These are phyloP conservation scores for Ramphastos sulfuratus DNA, from an alignment of 2,113 vertebrate species.

Conservation along the genomic window DNA sequence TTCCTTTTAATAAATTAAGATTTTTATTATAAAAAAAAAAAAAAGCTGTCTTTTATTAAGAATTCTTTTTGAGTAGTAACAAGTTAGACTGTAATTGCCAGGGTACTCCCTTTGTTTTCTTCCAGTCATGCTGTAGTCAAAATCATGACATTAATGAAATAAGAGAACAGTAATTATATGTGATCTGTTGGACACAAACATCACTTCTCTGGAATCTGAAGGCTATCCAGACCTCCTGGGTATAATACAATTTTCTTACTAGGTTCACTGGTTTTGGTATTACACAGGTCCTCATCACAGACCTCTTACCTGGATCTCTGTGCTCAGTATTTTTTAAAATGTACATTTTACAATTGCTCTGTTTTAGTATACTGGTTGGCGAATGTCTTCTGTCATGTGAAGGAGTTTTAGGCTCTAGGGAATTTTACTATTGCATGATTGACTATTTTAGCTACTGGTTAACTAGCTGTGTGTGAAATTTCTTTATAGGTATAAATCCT, in stretches of 20 bases:
- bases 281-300: not conserved
- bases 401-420: not conserved
- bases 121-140: not conserved
- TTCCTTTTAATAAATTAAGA: not conserved
- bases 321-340: not conserved
- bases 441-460: not conserved
- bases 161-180: constrained; percentile 5
- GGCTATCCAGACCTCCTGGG: not conserved
- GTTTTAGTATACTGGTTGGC: not conserved
- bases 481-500: not conserved
- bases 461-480: not conserved
- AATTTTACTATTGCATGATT: not conserved
- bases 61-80: not conserved
- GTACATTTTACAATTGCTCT: not conserved
- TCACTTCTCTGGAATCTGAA: constrained; percentile 24
- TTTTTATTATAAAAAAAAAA: too few species aligned
- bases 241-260: not conserved
- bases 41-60: not conserved
- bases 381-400: not conserved
- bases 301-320: not conserved
- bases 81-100: not conserved
- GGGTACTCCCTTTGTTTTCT: not conserved
- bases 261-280: not conserved
- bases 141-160: constrained; percentile 43
- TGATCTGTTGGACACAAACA: not conserved